Evolutionary conservation across 1,140 invertebrate genomes (phyloP), one percentile per base, ranked within the genome.

Genomic region (Lordiphosa clarofinis): DNA sequence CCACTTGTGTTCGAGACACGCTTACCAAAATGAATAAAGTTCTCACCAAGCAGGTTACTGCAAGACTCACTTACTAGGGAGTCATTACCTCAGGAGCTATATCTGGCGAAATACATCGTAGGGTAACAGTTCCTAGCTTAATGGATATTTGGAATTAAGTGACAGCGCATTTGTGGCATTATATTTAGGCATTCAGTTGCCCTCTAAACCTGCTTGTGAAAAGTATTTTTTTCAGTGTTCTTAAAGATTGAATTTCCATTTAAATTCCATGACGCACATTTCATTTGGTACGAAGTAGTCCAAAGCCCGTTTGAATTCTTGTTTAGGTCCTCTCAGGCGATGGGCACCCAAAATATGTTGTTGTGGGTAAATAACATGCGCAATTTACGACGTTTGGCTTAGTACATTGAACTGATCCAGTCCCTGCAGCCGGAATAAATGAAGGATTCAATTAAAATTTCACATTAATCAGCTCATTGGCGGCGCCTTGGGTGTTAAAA

Each of bases 201-300:
- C 2, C 19, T 19, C 19, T 3, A 2, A 19, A 19, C 19, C 2
- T 19, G 3, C 19, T 19, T 19, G 19, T 24, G 12, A 12, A 31
- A 44, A 44, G 9, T 11, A 52, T 55, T 65, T 50, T 4, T 19
- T 21, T 37, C 39, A 54, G 43, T 75, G 73, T 47, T 39, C 11
- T 8, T 4, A 8, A 8, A 19, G 55, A 67, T 67, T 40, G 48
- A 62, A 56, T 62, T 67, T 71, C 56, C 56, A 54, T 58, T 72
- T 70, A 70, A 70, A 75, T 60, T 65, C 54, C 54, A 44, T 42
- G 38, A 31, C 39, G 57, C 43, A 61, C 37, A 78, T 68, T 63
- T 70, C 54, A 56, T 53, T 56, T 57, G 28, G 38, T 43, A 54
- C 21, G 24, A 46, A 46, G n/a, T 28, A 61, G 46, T 40, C 49